These are phyloP conservation scores for Cochlearius cochlearius DNA, from an alignment of 2,113 vertebrate species.

Conservation along the genomic window DNA sequence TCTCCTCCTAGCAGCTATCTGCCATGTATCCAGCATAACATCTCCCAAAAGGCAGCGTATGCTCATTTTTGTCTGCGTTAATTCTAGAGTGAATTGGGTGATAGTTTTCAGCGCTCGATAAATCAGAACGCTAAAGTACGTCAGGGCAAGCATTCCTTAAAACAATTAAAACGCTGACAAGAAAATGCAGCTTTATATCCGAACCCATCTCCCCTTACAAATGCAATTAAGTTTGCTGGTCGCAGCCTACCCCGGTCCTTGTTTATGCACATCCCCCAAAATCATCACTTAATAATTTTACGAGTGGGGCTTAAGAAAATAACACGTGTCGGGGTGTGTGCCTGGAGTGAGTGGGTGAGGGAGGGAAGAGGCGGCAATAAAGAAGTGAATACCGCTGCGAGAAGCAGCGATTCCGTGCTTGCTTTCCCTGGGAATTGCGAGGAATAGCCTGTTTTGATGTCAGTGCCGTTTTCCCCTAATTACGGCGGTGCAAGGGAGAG, in stretches of 20 bases:
- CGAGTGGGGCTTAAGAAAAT: background rate
- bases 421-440: rapidly evolving
- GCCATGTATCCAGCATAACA: background rate
- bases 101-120: background rate
- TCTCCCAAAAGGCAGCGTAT: background rate
- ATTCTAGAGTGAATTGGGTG: background rate
- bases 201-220: background rate
- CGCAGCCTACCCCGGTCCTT: background rate
- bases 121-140: background rate
- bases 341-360: background rate
- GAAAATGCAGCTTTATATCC: background rate
- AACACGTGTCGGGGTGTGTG: rapidly evolving
- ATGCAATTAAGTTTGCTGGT: background rate
- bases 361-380: background rate
- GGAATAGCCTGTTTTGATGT: background rate
- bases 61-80: background rate
- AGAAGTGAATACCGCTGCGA: rapidly evolving
- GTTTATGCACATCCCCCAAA: background rate
- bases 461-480: background rate
- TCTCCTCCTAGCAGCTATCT: background rate
- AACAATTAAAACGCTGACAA: background rate
- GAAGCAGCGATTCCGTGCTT: rapidly evolving
- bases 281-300: background rate
- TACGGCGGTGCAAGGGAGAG: background rate
- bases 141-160: background rate